These are phyloP conservation scores for Nephrocerus scutellatus DNA, from an alignment of 2,888 invertebrate genomes.

Conservation along the genomic window DNA sequence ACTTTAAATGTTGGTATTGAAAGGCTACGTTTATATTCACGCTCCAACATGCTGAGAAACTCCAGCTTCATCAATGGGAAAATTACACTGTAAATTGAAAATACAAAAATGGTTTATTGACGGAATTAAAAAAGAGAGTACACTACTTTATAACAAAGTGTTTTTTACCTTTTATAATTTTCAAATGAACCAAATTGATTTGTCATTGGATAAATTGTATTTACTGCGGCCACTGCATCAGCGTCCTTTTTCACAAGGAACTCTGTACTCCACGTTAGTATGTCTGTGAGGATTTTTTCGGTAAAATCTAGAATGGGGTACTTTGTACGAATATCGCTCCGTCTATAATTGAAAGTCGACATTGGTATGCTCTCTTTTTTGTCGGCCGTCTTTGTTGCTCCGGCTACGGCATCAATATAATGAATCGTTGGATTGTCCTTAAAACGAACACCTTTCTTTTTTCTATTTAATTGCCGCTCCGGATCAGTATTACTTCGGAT, in stretches of 20 bases:
- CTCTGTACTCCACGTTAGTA: constrained; percentile 59
- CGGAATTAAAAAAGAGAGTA: constrained; percentile 1
- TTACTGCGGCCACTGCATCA: constrained; percentile 48
- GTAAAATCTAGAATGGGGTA: constrained; percentile 30
- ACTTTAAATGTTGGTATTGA: constrained; percentile 22
- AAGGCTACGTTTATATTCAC: constrained; percentile 24
- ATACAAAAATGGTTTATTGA: constrained; percentile 1
- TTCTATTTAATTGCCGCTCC: too few relatives aligned
- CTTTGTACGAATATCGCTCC: constrained; percentile 14
- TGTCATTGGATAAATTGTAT: constrained; percentile 51
- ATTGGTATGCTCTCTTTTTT: constrained; percentile 25
- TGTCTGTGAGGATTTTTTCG: constrained; percentile 51
- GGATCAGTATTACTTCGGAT: constrained; percentile 1
- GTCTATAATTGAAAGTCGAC: constrained; percentile 29
- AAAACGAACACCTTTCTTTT: constrained; percentile 33
- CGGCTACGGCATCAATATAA: constrained; percentile 29
- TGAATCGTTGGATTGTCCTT: constrained; percentile 28
- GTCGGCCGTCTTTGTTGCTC: constrained; percentile 26
- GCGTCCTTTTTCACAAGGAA: constrained; percentile 58
- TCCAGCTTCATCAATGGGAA: constrained; percentile 43
- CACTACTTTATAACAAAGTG: background rate
- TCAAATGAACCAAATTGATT: constrained; percentile 52
- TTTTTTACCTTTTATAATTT: constrained; percentile 54
- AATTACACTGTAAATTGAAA: constrained; percentile 31
- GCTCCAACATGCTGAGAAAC: constrained; percentile 32